Evolutionary conservation across 2,113 vertebrate genomes (phyloP).

Genomic region (Proteles cristata): DNA sequence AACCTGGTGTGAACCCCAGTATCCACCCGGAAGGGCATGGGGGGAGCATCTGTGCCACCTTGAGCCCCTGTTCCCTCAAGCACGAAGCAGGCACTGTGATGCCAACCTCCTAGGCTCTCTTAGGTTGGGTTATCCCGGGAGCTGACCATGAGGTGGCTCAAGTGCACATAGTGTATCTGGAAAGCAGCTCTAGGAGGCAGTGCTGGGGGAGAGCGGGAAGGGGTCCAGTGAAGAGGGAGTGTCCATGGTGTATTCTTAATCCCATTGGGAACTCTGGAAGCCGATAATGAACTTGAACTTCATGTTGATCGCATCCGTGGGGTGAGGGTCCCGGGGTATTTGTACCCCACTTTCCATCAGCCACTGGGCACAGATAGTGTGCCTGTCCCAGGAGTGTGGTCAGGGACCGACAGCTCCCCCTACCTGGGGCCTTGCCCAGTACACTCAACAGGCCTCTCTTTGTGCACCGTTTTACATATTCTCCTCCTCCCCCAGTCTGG

Average conservation of each 20-base stretch:
- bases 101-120: not conserved
- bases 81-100: not conserved
- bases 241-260: not conserved
- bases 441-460: not conserved
- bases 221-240: not conserved
- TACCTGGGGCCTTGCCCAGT: not conserved
- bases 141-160: not conserved
- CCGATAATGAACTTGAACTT: not conserved
- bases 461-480: not conserved
- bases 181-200: not conserved
- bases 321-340: not conserved
- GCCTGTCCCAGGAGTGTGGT: not conserved
- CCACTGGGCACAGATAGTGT: not conserved
- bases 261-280: not conserved
- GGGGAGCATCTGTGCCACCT: not conserved
- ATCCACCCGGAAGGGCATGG: not conserved
- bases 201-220: not conserved
- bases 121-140: not conserved
- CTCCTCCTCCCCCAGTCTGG: not conserved
- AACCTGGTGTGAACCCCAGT: not conserved
- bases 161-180: not conserved
- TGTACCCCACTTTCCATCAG: not conserved
- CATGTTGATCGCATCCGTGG: not conserved
- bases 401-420: rapidly evolving
- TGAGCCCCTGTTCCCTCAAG: not conserved